Conservation (phyloP, 2,888 invertebrate species). For the Drosophila meridionalis region DNA sequence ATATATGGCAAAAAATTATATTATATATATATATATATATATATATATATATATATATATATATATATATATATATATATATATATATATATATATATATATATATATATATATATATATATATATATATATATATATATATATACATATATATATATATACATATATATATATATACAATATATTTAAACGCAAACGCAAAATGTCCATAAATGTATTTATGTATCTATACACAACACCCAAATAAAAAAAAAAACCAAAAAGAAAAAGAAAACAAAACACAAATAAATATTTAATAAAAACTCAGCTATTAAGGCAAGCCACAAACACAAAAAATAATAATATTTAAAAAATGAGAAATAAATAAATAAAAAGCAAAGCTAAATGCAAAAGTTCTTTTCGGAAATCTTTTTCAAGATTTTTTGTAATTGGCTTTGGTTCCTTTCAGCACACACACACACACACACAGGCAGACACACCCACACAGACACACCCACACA, state of each 20-base stretch:
- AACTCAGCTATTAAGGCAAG: constrained; percentile 52
- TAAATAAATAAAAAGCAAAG: constrained; percentile 10
- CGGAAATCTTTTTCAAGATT: constrained; percentile 58
- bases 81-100: constrained; percentile 31
- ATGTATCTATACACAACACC: constrained; percentile 78
- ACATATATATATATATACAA: constrained; percentile 57
- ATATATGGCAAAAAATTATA: constrained; percentile 53
- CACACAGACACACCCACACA: background rate
- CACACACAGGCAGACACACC: constrained; percentile 10
- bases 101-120: constrained; percentile 38
- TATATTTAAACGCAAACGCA: constrained; percentile 63
- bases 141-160: constrained; percentile 30
- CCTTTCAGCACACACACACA: constrained; percentile 25
- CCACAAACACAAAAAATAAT: constrained; percentile 15
- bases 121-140: constrained; percentile 13
- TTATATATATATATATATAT: constrained; percentile 42
- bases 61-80: constrained; percentile 13
- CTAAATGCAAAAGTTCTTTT: constrained; percentile 50
- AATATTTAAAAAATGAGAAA: background rate
- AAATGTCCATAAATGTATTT: constrained; percentile 81
- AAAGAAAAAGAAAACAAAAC: constrained; percentile 18
- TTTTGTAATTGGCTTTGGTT: constrained; percentile 48
- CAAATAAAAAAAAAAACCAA: constrained; percentile 21
- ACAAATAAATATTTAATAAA: constrained; percentile 34
- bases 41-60: constrained; percentile 39